Base-by-base conservation (phyloP, 2,888 invertebrate genomes). In the Apodemia mormo region DNA sequence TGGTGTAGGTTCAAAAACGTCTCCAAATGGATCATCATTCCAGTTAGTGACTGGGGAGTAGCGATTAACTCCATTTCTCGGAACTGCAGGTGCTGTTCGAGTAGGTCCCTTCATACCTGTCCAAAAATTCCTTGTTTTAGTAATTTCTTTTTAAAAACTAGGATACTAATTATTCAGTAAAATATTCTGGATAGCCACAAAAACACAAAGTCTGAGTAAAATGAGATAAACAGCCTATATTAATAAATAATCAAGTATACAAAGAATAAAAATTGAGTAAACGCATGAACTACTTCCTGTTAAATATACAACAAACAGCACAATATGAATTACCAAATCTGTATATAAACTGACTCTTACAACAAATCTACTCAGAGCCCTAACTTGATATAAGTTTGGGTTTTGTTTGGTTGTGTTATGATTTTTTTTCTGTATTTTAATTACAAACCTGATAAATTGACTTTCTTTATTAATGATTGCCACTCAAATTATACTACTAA, bases 101-200 rank as follows among this genome's bases (percentile, higher is more conserved):
- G 92, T 85, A 33, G 95, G 95, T 74, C 95, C 93, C 80, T 94
- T 95, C 94, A 95, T 94, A 77, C 94, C 95, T 94, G 85, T 37
- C 72, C 72, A 80, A 8, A 22, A 54, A 8, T 49, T 22, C 2
- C 22, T 54, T 22, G n/a, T 54, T 8, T 54, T n/a, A 54, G 22
- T n/a, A 22, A 45, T 45, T 54, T 54, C 2, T 2, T 54, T 54
- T 54, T 22, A 6, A 52, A 52, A 6, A n/a, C 6, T 52, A 3
- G 12, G 7, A 22, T 54, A 54, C 52, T 14, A 49, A 14, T 49
- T 6, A 14, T 49, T 49, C 14, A 49, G 1, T 49, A 49, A 14
- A 49, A 14, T 49, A 49, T 0, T 14, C 2, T 49, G 14, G 1
- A 5, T 14, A 49, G 49, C 14, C 14, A 49, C 14, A 14, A 6